Evolutionary conservation across 1,140 invertebrate species (phyloP), one percentile per base, ranked within the genome.

Genomic region (Rhynchophorus ferrugineus): DNA sequence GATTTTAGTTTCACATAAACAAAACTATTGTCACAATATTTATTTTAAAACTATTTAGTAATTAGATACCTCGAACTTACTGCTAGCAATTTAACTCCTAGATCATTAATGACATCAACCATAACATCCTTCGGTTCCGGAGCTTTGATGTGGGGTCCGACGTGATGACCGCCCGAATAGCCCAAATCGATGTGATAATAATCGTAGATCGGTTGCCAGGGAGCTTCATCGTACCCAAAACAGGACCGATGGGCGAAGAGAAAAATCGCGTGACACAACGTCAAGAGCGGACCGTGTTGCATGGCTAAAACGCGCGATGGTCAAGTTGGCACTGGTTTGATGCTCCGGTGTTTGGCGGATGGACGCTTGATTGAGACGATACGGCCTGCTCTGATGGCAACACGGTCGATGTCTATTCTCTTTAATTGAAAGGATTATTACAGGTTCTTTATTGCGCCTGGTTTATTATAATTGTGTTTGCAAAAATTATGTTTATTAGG

Each of bases 61-160:
- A n/a, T n/a, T n/a, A n/a, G n/a, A n/a, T n/a, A n/a, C n/a, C n/a
- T n/a, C 20, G 34, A 48, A 56, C 80, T 78, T 69, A 83, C 81
- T 48, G 80, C 76, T 0, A 88, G 73, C 47, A 87, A 75, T 60
- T 77, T 80, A 43, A 85, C 71, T 46, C 83, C 84, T 18, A 88
- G 75, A 62, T 79, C 75, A 61, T 89, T 89, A 14, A 84, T 80
- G n/a, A 84, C 74, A 60, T 89, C 85, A 11, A 84, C 81, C 82
- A 89, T 87, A 33, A 83, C 72, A 48, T 85, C 79, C 22, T 35
- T 39, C 8, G 53, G 49, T 3, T 39, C 13, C 16, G 48, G 44
- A 1, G 49, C n/a, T 21, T 45, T 50, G 29, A n/a, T 33, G 22
- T 17, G 20, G 35, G 0, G 33, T 22, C 33, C n/a, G 34, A 21